Conservation (phyloP, 2,888 invertebrate genomes). For the Melieria crassipennis region DNA sequence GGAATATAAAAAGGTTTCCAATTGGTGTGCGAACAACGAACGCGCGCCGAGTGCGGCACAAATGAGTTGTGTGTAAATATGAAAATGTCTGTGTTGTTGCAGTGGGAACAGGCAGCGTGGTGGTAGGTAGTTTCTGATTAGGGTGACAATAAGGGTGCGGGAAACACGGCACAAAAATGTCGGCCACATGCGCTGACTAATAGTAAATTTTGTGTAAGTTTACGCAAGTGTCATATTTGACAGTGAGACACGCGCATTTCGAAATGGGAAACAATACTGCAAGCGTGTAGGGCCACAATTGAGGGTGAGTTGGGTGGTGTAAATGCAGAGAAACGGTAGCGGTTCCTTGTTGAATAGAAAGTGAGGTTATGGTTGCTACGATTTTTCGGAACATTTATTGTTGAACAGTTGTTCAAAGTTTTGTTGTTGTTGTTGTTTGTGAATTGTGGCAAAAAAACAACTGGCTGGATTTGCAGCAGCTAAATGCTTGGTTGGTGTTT, state of each 20-base stretch:
- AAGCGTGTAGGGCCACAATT: too few relatives aligned
- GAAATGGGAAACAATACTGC: not conserved
- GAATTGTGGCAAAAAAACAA: too few relatives aligned
- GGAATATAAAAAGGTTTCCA: not conserved
- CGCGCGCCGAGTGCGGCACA: not conserved
- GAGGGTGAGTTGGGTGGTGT: too few relatives aligned
- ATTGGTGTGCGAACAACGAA: not conserved
- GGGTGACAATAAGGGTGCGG: slow-evolving; percentile 46
- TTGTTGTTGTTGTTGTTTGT: not conserved
- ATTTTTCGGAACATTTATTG: not conserved
- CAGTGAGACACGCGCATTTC: not conserved
- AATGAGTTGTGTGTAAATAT: slow-evolving; percentile 20
- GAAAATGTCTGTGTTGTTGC: slow-evolving; percentile 12
- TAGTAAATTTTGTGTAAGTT: not conserved
- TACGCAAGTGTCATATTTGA: slow-evolving; percentile 24
- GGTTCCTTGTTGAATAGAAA: too few relatives aligned
- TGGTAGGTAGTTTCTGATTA: not conserved
- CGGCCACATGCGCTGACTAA: slow-evolving; percentile 28
- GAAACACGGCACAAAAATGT: slow-evolving; percentile 34
- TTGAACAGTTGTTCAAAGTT: not conserved
- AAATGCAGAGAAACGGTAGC: too few relatives aligned
- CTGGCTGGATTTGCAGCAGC: too few relatives aligned
- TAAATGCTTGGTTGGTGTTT: too few relatives aligned
- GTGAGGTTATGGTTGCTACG: not conserved
- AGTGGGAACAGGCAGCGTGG: too few relatives aligned